A percentile compares a stretch with the other conserved stretches of the same genome.
phyloP scores from a whole-genome alignment of 2,797 vertebrate species.

The Chiloscyllium punctatum region DNA sequence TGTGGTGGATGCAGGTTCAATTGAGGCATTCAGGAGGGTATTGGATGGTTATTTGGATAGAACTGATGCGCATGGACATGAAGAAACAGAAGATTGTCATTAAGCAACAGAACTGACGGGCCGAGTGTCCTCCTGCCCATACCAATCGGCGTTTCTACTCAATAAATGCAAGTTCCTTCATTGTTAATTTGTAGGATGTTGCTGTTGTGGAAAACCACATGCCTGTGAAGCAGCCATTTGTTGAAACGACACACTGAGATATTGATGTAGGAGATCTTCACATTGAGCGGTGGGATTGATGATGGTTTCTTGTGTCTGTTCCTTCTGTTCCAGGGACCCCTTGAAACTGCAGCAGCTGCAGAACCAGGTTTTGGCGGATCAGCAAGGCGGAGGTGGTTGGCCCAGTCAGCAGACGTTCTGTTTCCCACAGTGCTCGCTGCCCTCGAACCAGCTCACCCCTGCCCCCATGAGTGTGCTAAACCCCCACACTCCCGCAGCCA shows the following conservation, averaged over 20 bases:
- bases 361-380: constrained; percentile 83
- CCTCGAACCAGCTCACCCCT: constrained; percentile 61
- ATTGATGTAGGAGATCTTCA: background rate
- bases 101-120: too few species aligned
- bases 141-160: background rate
- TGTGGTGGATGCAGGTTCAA: too few species aligned
- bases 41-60: too few species aligned
- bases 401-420: constrained; percentile 55
- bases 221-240: background rate
- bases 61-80: too few species aligned
- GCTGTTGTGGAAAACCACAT: background rate
- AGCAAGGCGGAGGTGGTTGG: constrained; percentile 69
- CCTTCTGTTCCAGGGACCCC: constrained; percentile 68
- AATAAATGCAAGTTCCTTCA: background rate
- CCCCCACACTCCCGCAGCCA: constrained; percentile 63
- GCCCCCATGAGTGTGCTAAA: constrained; percentile 65
- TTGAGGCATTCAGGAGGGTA: too few species aligned
- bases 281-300: constrained; percentile 40
- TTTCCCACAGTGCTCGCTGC: constrained; percentile 50
- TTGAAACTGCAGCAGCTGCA: constrained; percentile 86
- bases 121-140: too few species aligned
- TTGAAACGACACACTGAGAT: background rate
- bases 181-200: background rate
- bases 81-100: too few species aligned
- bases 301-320: constrained; percentile 42